Evolutionary conservation across 2,113 vertebrate species (phyloP).

Genomic region (Butorides virescens): DNA sequence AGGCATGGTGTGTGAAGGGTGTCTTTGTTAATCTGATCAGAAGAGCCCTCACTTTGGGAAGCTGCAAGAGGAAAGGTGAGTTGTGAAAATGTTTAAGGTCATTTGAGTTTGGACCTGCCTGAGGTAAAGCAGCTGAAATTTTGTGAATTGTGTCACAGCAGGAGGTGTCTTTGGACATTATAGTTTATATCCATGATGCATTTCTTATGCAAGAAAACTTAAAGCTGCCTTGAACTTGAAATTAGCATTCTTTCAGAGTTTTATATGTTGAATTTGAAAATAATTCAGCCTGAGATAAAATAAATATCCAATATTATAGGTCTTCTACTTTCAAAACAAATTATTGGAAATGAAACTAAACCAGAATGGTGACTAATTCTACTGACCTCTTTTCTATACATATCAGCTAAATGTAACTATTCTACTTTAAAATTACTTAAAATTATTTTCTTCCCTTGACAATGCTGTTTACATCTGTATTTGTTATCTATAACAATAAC

Average conservation of each 20-base stretch:
- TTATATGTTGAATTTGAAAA: not conserved
- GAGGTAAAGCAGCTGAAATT: not conserved
- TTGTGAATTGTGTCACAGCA: not conserved
- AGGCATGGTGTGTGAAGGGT: not conserved
- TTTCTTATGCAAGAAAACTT: not conserved
- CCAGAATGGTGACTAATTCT: not conserved
- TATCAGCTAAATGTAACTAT: not conserved
- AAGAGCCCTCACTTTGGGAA: not conserved
- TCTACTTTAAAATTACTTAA: not conserved
- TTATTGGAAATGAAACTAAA: not conserved
- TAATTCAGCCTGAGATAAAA: not conserved
- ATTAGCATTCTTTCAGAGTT: not conserved
- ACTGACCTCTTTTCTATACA: not conserved
- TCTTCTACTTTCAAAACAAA: not conserved
- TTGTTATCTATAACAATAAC: not conserved
- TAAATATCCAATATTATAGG: not conserved
- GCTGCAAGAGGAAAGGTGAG: not conserved
- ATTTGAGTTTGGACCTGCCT: not conserved
- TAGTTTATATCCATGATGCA: not conserved
- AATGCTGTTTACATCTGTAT: not conserved
- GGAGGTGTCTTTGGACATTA: not conserved
- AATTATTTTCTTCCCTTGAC: not conserved
- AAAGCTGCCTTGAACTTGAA: not conserved
- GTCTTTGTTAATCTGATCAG: not conserved
- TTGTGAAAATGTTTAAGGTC: not conserved